Percentiles rank a stretch among this genome's conserved stretches.
These are phyloP conservation scores for Mallotus villosus DNA, from an alignment of 2,797 vertebrate species.

Conservation along the genomic window DNA sequence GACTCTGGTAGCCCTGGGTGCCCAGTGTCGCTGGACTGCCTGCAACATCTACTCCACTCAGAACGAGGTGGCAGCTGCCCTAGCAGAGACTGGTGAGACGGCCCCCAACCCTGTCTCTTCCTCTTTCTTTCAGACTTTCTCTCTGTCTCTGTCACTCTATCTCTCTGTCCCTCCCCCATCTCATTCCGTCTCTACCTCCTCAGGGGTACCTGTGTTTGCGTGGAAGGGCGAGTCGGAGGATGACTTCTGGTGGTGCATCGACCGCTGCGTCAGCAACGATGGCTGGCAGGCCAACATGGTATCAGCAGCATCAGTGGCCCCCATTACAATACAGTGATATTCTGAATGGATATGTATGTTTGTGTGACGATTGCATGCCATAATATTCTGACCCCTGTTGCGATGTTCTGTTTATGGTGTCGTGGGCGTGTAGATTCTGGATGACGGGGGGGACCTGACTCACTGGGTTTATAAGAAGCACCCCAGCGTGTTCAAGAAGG, in stretches of 20 bases:
- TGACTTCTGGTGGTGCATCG: slow-evolving; percentile 99
- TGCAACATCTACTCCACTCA: slow-evolving; percentile 99
- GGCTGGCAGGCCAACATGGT: slow-evolving; percentile 99
- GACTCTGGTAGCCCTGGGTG: slow-evolving; percentile 93
- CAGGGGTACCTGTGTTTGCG: slow-evolving; percentile 95
- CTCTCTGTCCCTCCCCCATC: not conserved
- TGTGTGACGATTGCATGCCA: too few species aligned
- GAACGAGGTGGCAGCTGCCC: slow-evolving; percentile 94
- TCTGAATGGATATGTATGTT: too few species aligned
- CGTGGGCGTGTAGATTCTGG: slow-evolving; percentile 83
- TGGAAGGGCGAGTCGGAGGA: slow-evolving; percentile 99
- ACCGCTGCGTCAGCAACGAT: slow-evolving; percentile 92
- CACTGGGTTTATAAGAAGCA: slow-evolving; percentile 99
- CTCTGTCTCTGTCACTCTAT: not conserved
- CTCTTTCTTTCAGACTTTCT: not conserved
- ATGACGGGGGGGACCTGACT: slow-evolving; percentile 96
- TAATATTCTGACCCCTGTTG: too few species aligned
- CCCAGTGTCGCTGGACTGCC: slow-evolving; percentile 98
- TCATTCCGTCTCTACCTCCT: slow-evolving; percentile 23
- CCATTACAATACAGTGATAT: not conserved
- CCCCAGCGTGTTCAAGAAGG: slow-evolving; percentile 95
- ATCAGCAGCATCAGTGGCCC: slow-evolving; percentile 31
- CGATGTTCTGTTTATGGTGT: too few species aligned
- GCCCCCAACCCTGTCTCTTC: not conserved
- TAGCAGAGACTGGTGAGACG: slow-evolving; percentile 89